Evolutionary conservation across 2,797 vertebrate genomes (phyloP).

Genomic region (Leptoclinus maculatus): DNA sequence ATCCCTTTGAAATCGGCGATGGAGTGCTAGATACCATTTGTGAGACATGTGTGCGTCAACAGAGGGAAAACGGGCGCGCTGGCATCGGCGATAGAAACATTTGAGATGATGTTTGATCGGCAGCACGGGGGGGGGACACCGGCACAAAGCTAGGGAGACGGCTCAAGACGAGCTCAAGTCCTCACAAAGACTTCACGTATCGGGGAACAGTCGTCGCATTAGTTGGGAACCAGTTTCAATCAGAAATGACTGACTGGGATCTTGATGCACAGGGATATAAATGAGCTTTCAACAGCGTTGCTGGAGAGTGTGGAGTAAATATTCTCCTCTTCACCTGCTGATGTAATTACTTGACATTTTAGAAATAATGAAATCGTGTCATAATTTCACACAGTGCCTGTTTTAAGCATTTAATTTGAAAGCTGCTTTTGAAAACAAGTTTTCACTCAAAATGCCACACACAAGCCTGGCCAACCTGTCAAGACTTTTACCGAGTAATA

Average conservation of each 20-base stretch:
- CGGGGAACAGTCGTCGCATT: constrained; percentile 1
- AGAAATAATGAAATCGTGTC: constrained; percentile 37
- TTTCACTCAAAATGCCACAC: constrained; percentile 27
- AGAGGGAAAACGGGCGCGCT: constrained; percentile 19
- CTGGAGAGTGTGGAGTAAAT: constrained; percentile 28
- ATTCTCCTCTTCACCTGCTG: constrained; percentile 24
- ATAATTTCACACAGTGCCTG: constrained; percentile 8
- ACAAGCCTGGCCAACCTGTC: constrained; percentile 8
- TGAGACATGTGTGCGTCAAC: constrained; percentile 24
- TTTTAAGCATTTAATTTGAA: constrained; percentile 38
- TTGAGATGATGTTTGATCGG: constrained; percentile 54
- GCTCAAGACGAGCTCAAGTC: not conserved
- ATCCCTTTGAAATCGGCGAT: constrained; percentile 64
- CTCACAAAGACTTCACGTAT: constrained; percentile 23
- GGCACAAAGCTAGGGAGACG: constrained; percentile 25
- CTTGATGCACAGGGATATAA: constrained; percentile 7
- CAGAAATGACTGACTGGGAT: constrained; percentile 32
- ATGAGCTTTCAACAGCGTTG: constrained; percentile 30
- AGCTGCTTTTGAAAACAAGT: constrained; percentile 25
- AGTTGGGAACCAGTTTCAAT: constrained; percentile 24
- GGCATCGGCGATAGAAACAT: constrained; percentile 32
- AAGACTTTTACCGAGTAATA: constrained; percentile 12
- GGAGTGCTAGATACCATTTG: constrained; percentile 47
- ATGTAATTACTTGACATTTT: constrained; percentile 35
- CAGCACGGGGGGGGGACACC: constrained; percentile 30